Percentiles rank a stretch among this genome's conserved stretches.
Evolutionary conservation across 2,797 vertebrate genomes (phyloP).

Genomic region (Hypotaenidia okinawae): DNA sequence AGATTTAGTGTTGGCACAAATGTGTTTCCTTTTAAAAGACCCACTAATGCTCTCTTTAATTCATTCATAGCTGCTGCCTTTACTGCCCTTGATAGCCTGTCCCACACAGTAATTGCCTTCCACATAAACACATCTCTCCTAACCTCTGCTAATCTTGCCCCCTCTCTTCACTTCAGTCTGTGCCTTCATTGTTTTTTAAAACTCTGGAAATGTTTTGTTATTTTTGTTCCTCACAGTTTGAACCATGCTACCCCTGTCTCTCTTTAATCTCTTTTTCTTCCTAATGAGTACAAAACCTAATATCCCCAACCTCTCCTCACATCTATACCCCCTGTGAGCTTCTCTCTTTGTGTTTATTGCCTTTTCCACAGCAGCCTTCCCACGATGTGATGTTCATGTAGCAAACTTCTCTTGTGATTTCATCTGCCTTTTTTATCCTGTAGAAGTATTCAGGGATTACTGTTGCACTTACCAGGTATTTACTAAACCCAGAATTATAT

Average conservation of each 20-base stretch:
- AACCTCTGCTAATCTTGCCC: not conserved
- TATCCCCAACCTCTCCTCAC: not conserved
- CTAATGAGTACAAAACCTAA: not conserved
- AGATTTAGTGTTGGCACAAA: not conserved
- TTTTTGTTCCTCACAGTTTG: not conserved
- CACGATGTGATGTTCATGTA: not conserved
- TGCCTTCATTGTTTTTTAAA: not conserved
- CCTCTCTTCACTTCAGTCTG: not conserved
- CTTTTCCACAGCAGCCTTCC: not conserved
- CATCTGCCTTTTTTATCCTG: not conserved
- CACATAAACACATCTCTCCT: not conserved
- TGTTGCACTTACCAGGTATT: not conserved
- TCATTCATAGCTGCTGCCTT: not conserved
- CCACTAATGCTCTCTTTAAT: not conserved
- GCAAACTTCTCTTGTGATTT: not conserved
- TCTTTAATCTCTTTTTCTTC: slow-evolving; percentile 7
- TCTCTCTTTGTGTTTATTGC: not conserved
- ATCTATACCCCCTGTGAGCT: not conserved
- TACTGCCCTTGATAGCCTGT: not conserved
- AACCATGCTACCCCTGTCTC: not conserved
- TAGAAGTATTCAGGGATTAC: not conserved
- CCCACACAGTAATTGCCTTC: not conserved
- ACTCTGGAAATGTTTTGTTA: not conserved
- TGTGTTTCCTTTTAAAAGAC: not conserved
- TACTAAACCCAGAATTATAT: not conserved